A percentile compares a stretch with the other conserved stretches of the same genome.
Conservation (phyloP, 2,888 invertebrate species). For the Chouioia cunea region DNA sequence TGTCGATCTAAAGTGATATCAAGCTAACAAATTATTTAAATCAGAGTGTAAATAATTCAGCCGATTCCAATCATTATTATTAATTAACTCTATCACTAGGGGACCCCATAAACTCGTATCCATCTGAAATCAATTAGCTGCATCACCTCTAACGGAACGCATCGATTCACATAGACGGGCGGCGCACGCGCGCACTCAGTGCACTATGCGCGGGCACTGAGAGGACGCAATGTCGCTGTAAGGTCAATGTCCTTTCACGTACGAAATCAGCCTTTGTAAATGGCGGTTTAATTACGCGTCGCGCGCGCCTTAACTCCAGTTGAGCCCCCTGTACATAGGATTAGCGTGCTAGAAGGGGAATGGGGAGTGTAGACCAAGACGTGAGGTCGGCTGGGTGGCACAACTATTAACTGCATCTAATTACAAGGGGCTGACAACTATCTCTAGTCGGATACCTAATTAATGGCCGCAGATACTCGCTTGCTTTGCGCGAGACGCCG, state of each 20-base stretch:
- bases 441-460: slow-evolving; percentile 61
- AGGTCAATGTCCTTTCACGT: neutral
- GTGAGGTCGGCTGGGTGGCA: slow-evolving; percentile 15
- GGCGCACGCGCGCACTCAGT: too few relatives aligned
- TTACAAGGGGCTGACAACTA: slow-evolving; percentile 58
- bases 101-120: too few relatives aligned
- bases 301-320: slow-evolving; percentile 48
- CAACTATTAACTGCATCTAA: slow-evolving; percentile 68
- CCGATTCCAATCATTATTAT: too few relatives aligned
- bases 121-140: too few relatives aligned
- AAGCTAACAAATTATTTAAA: too few relatives aligned
- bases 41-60: too few relatives aligned
- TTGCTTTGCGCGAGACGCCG: slow-evolving; percentile 62
- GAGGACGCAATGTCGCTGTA: neutral
- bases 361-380: neutral
- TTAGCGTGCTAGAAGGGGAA: neutral
- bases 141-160: too few relatives aligned
- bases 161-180: too few relatives aligned
- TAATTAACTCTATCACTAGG: too few relatives aligned
- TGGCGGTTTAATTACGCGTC: slow-evolving; percentile 58
- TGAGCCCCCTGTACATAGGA: neutral
- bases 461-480: slow-evolving; percentile 65
- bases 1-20: too few relatives aligned
- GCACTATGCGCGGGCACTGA: neutral
- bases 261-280: slow-evolving; percentile 52